Percentiles rank a stretch among this genome's conserved stretches.
Evolutionary conservation across 2,888 invertebrate genomes (phyloP).

Genomic region (Allolobophora icterica): DNA sequence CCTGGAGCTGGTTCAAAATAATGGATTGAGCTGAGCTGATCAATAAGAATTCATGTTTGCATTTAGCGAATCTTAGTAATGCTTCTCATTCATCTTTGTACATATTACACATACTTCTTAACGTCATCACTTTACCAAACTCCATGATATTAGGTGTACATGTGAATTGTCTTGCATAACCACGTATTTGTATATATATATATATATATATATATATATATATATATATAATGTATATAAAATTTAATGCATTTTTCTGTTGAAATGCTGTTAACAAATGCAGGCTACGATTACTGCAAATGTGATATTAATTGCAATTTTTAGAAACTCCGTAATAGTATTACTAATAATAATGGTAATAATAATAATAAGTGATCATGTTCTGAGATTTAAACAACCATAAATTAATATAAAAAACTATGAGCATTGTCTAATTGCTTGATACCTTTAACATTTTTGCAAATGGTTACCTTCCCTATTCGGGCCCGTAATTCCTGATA

Average conservation of each 20-base stretch:
- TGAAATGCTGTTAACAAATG: background rate
- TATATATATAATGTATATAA: background rate
- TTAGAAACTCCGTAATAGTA: background rate
- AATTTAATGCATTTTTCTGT: background rate
- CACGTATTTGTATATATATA: too few relatives aligned
- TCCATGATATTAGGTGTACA: slow-evolving; percentile 17
- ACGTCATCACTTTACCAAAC: background rate
- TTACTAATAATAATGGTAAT: background rate
- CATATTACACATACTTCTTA: background rate
- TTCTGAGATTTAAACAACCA: background rate
- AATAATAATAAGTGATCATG: background rate
- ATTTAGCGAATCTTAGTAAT: background rate
- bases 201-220: background rate
- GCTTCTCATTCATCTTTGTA: background rate
- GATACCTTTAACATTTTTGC: background rate
- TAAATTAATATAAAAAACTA: background rate
- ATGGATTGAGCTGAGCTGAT: background rate
- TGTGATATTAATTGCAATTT: background rate
- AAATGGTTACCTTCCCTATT: background rate
- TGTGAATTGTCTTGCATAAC: background rate
- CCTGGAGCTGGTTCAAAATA: background rate
- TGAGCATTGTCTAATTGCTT: background rate
- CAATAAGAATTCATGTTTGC: background rate
- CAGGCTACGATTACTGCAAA: background rate
- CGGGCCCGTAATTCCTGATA: background rate